Evolutionary conservation across 2,113 vertebrate species (phyloP).

Genomic region (Rhombomys opimus): DNA sequence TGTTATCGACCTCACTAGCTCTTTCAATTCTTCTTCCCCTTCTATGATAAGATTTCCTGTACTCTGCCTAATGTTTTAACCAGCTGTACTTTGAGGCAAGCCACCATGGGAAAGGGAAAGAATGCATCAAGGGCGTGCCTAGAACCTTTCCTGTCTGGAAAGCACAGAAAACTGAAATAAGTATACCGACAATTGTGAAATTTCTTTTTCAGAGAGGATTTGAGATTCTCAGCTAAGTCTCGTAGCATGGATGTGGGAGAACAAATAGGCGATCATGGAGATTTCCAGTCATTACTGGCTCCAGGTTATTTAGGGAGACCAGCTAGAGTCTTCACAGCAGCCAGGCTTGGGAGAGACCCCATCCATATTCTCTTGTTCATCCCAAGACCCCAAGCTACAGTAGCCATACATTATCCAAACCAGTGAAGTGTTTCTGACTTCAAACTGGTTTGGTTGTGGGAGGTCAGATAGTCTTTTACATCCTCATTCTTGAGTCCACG

Average conservation of each 20-base stretch:
- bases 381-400: not conserved
- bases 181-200: not conserved
- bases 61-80: not conserved
- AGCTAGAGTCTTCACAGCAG: not conserved
- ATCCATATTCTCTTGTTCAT: not conserved
- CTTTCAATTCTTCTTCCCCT: too few relatives aligned
- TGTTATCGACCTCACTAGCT: too few relatives aligned
- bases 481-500: not conserved
- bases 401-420: too few relatives aligned
- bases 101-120: too few relatives aligned
- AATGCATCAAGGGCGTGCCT: not conserved
- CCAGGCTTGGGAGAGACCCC: not conserved
- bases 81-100: not conserved
- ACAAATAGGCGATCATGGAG: not conserved
- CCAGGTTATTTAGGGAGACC: too few relatives aligned
- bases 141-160: not conserved
- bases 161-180: not conserved
- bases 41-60: too few relatives aligned
- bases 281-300: not conserved
- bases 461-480: not conserved
- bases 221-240: not conserved
- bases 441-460: not conserved
- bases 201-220: not conserved
- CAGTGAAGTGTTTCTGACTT: not conserved
- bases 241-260: not conserved